Evolutionary conservation across 2,888 invertebrate species (phyloP), one percentile per base, ranked within the genome.

Genomic region (Panzeria rudis): DNA sequence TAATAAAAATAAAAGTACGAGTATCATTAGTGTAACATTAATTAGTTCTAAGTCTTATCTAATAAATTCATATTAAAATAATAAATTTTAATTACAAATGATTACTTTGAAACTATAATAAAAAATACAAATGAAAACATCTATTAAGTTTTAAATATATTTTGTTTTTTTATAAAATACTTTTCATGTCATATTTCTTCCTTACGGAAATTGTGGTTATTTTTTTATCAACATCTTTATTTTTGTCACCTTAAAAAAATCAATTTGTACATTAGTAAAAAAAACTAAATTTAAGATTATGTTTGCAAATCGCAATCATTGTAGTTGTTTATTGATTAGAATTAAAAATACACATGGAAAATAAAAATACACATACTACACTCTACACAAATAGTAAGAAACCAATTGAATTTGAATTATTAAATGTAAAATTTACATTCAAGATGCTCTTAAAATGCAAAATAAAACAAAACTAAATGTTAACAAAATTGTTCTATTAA

Each of bases 61-160:
- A 47, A 56, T 32, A 29, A 83, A 59, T 54, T 75, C 64, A 77
- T 66, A 72, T 61, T 83, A 47, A 69, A 59, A 69, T 54, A 78
- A 76, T 50, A 59, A 71, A 73, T 71, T 61, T 76, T 38, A 11
- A 54, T 80, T 62, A 23, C 79, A 50, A 72, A 68, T 29, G n/a
- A 75, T 47, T 38, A 35, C 23, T 1, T 29, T 69, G 50, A 84
- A 81, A 83, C 44, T 83, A 71, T 64, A 61, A 72, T 66, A 86
- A 73, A 86, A 73, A 83, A 87, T 88, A 87, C 20, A 68, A 68
- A 56, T 29, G 77, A 88, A 64, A 84, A 84, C 85, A 87, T 87
- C 87, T 90, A 89, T 89, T 89, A 90, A 90, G 68, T 79, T 90
- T 82, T 75, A 62, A 59, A 64, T 69, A 59, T 23, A 44, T 71